phyloP scores from a whole-genome alignment of 2,113 vertebrate species.

The Sebastes fasciatus region DNA sequence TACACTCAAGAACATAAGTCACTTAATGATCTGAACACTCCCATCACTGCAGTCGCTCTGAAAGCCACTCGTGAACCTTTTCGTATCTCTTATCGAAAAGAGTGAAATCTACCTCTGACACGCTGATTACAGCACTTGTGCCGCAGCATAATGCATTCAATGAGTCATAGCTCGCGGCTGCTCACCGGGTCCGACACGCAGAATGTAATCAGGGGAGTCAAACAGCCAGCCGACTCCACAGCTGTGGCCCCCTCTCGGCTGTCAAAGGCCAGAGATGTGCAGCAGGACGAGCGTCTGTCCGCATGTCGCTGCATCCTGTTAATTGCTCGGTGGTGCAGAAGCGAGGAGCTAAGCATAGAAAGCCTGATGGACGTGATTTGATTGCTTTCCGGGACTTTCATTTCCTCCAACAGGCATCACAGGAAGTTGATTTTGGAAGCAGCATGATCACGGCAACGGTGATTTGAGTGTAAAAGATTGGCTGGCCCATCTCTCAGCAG shows the following conservation, averaged over 20 bases:
- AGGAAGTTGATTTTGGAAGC: slow-evolving; percentile 48
- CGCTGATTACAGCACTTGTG: slow-evolving; percentile 43
- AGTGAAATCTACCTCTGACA: slow-evolving; percentile 18
- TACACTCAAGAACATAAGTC: slow-evolving; percentile 1
- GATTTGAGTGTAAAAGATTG: slow-evolving; percentile 6
- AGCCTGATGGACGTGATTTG: slow-evolving; percentile 21
- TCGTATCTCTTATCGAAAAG: slow-evolving; percentile 44
- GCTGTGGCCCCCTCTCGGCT: slow-evolving; percentile 25
- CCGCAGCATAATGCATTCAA: slow-evolving; percentile 1
- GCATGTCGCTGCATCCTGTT: slow-evolving; percentile 1
- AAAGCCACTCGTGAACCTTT: slow-evolving; percentile 51
- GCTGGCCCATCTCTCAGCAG: slow-evolving; percentile 17
- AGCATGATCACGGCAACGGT: neutral
- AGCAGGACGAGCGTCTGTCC: neutral
- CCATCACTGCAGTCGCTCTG: slow-evolving; percentile 1
- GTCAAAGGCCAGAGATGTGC: slow-evolving; percentile 37
- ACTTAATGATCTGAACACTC: slow-evolving; percentile 16
- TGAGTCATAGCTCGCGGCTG: slow-evolving; percentile 30
- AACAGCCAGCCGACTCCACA: slow-evolving; percentile 18
- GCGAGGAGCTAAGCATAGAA: neutral
- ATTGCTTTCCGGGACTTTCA: slow-evolving; percentile 40
- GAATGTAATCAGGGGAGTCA: slow-evolving; percentile 11
- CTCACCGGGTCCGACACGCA: neutral
- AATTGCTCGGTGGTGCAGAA: neutral
- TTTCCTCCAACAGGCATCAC: slow-evolving; percentile 46